Evolutionary conservation across 2,797 vertebrate species (phyloP), one percentile per base, ranked within the genome.

Genomic region (Phataginus tricuspis): DNA sequence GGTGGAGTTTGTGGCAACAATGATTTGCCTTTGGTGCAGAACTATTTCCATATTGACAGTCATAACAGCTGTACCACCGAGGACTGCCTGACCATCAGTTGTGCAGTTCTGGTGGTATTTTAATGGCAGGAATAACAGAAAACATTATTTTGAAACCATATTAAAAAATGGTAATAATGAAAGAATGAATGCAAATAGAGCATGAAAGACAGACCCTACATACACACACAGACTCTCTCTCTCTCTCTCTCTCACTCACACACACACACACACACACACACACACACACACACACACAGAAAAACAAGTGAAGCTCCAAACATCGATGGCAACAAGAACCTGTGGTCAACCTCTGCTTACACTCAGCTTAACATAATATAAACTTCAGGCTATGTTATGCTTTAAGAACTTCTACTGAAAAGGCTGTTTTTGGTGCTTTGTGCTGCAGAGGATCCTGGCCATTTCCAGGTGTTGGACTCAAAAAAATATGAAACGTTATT

Each of bases 401-500:
- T 94, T 96, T 37, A 80, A 91, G 57, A 57, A 49, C 88, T 75
- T 96, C 37, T 8, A 18, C 29, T 63, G 59, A 94, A 88, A 96
- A 83, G 29, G 2, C 69, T 74, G 4, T 71, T 45, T 82, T 94
- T 27, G 31, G 18, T 82, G 39, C 14, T 78, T 94, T 72, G 55
- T 82, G 42, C 15, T 79, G 21, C 39, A 25, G 18, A 79, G n/a
- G 2, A 64, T 95, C 55, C 75, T 29, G n/a, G 64, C 57, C 37
- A 79, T 69, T 66, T 21, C 57, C 79, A 94, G 74, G 34, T 75
- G 1, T 16, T 87, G 66, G 89, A 64, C 25, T 93, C 69, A n/a
- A 86, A 49, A 97, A 96, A 97, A 90, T 87, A 13, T 71, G 83
- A 95, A 72, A 87, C 57, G 29, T 69, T 91, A 39, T 59, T 82